These are phyloP conservation scores for Caenorhabditis brenneri DNA, from an alignment of 1,140 invertebrate genomes.

Conservation along the genomic window DNA sequence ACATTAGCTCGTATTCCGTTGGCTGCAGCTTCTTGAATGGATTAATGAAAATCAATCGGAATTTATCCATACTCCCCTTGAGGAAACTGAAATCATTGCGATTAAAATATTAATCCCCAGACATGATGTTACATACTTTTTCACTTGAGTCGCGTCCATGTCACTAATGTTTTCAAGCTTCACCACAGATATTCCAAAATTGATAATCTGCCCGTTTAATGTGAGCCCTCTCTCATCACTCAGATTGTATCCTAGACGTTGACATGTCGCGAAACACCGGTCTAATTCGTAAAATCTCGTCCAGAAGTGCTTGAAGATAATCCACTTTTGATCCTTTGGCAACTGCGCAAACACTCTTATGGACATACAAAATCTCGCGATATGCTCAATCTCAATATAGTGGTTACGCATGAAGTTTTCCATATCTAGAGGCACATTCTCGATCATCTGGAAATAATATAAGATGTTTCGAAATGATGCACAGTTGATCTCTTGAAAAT, in stretches of 20 bases:
- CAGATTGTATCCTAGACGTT: constrained; percentile 50
- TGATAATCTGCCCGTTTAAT: constrained; percentile 43
- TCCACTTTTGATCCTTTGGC: constrained; percentile 48
- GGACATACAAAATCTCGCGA: constrained; percentile 44
- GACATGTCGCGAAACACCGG: constrained; percentile 23
- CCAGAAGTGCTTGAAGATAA: constrained; percentile 54
- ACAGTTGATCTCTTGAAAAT: too few relatives aligned
- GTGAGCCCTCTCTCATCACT: constrained; percentile 39
- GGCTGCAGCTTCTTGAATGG: constrained; percentile 44
- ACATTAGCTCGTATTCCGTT: constrained; percentile 48
- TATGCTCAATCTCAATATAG: constrained; percentile 46
- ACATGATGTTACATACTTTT: neutral
- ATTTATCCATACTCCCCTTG: constrained; percentile 32
- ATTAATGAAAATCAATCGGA: constrained; percentile 28
- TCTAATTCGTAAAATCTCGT: constrained; percentile 51
- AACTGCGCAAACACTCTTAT: constrained; percentile 36
- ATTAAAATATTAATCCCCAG: neutral
- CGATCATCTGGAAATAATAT: constrained; percentile 29
- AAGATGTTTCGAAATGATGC: neutral
- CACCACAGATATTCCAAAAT: constrained; percentile 31
- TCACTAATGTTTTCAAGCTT: constrained; percentile 22
- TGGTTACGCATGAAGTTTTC: constrained; percentile 30
- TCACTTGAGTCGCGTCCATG: constrained; percentile 42
- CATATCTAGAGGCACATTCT: constrained; percentile 21
- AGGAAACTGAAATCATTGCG: constrained; percentile 37